Conservation (phyloP, 1,140 invertebrate species). For the Trachelipus rathkii region DNA sequence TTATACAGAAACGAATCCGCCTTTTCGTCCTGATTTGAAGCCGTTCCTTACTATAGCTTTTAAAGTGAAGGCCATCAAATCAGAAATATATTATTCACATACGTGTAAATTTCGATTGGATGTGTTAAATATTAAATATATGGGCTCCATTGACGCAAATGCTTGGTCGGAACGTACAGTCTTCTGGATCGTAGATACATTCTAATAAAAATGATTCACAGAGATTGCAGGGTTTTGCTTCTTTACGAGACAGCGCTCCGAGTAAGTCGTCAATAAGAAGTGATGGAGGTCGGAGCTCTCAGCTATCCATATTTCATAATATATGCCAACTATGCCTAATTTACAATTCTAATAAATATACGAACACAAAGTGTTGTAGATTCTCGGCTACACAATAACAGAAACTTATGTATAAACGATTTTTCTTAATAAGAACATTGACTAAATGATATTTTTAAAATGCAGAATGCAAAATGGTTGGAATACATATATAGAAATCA, state of each 20-base stretch:
- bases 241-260: neutral
- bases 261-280: conserved; percentile 9
- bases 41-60: neutral
- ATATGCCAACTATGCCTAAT: conserved; percentile 6
- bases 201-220: conserved; percentile 13
- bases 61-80: neutral
- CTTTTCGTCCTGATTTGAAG: neutral
- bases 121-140: conserved; percentile 12
- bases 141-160: conserved; percentile 1
- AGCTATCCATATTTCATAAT: neutral
- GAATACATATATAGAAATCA: no score
- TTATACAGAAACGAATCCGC: neutral
- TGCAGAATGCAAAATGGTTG: no score
- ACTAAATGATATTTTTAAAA: no score
- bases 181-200: conserved; percentile 1
- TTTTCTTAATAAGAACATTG: neutral
- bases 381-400: neutral
- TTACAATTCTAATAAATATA: conserved; percentile 9
- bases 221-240: conserved; percentile 1
- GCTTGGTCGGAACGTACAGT: neutral
- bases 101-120: conserved; percentile 6
- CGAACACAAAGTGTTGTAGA: neutral
- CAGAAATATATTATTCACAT: conserved; percentile 3
- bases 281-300: neutral
- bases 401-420: neutral